Conservation (phyloP, 1,140 invertebrate species). For the Philaenus spumarius region DNA sequence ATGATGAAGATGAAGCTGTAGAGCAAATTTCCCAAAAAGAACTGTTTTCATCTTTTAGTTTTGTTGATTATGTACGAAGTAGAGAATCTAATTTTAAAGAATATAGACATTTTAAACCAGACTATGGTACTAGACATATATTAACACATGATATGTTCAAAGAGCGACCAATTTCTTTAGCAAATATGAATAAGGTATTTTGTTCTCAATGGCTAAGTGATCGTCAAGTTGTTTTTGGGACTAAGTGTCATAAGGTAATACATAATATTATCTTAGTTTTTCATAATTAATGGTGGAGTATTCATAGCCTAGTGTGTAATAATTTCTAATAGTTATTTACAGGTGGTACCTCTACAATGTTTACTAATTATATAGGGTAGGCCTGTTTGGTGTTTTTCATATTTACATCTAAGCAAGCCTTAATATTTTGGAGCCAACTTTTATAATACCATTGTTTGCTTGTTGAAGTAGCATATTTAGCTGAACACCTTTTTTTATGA, state of each 20-base stretch:
- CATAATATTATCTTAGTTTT: no score
- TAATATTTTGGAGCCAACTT: no score
- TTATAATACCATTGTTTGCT: no score
- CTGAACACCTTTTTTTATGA: no score
- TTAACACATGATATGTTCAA: constrained; percentile 82
- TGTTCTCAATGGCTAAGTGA: constrained; percentile 94
- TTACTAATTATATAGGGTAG: not conserved
- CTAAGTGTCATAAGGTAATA: constrained; percentile 90
- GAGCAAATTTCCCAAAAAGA: constrained; percentile 61
- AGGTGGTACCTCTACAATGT: not conserved
- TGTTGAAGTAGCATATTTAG: no score
- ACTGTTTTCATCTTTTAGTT: constrained; percentile 72
- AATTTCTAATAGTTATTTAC: no score
- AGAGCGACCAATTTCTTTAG: constrained; percentile 70
- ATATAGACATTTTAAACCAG: constrained; percentile 62
- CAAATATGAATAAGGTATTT: constrained; percentile 93
- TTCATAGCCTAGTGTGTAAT: no score
- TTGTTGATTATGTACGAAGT: constrained; percentile 74
- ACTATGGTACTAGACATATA: constrained; percentile 78
- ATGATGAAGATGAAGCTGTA: constrained; percentile 77
- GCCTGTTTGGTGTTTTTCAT: not conserved
- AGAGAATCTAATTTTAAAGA: constrained; percentile 64
- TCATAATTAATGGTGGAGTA: no score
- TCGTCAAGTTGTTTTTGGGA: constrained; percentile 90
- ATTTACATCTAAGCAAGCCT: no score